Conservation (phyloP, 2,113 vertebrate genomes). For the Telmatochromis sp. region DNA sequence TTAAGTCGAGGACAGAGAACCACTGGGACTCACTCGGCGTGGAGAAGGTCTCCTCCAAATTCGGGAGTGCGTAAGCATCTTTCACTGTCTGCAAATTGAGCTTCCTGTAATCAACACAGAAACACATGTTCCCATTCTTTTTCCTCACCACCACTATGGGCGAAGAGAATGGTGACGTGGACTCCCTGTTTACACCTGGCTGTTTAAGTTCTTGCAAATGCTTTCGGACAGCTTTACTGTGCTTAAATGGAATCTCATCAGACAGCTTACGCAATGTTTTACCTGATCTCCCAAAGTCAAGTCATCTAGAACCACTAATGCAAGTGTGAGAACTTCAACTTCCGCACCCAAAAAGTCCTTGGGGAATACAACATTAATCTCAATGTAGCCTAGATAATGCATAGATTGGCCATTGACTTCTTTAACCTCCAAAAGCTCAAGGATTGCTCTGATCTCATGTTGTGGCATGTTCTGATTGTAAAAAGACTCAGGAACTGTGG, state of each 20-base stretch:
- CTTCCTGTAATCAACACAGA: background rate
- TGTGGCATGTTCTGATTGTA: background rate
- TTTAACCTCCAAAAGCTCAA: background rate
- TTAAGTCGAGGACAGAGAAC: background rate
- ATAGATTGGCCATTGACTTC: background rate
- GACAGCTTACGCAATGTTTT: rapidly evolving
- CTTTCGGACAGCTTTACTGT: background rate
- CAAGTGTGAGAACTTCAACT: background rate
- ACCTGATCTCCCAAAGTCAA: background rate
- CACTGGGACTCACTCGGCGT: rapidly evolving
- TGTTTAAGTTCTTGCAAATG: background rate
- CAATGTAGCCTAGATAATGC: background rate
- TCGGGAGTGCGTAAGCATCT: background rate
- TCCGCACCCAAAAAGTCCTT: background rate
- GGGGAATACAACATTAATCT: background rate
- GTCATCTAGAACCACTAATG: background rate
- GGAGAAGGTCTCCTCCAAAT: background rate
- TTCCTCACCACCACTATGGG: background rate
- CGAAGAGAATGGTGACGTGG: background rate
- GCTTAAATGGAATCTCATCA: background rate
- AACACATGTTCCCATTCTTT: background rate
- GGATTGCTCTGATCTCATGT: background rate
- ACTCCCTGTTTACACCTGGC: background rate
- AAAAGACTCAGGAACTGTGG: rapidly evolving
- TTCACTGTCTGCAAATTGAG: background rate